Evolutionary conservation across 2,113 vertebrate species (phyloP).

Genomic region (Alaudala cheleensis): DNA sequence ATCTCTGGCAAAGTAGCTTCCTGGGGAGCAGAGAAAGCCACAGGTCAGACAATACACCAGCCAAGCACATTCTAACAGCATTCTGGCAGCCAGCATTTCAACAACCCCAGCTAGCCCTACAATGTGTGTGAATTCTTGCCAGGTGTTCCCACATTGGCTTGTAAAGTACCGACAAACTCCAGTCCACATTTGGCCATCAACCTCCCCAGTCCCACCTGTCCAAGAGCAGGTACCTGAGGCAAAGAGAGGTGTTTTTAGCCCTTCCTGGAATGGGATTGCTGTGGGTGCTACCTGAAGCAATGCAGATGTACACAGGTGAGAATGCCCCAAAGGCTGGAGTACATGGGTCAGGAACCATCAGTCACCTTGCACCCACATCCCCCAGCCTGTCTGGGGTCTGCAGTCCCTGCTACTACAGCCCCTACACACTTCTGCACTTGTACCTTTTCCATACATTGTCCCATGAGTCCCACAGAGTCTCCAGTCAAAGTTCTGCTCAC

Average conservation of each 20-base stretch:
- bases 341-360: not conserved
- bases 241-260: not conserved
- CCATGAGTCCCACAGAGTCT: constrained; percentile 86
- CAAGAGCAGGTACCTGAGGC: not conserved
- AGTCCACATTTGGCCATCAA: not conserved
- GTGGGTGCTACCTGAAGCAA: not conserved
- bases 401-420: not conserved
- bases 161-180: rapidly evolving
- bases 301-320: not conserved
- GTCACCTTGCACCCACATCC: not conserved
- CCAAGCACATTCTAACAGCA: not conserved
- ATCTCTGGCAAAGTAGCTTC: constrained; percentile 87
- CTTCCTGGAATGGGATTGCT: not conserved
- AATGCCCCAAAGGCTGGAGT: not conserved
- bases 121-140: not conserved
- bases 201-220: not conserved
- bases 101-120: not conserved
- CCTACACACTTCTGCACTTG: not conserved
- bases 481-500: constrained; percentile 92
- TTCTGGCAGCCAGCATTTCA: not conserved
- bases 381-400: not conserved
- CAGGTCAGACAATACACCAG: not conserved
- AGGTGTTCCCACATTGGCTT: rapidly evolving
- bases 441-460: constrained; percentile 89
- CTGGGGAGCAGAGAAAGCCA: constrained; percentile 60